A percentile compares a stretch with the other conserved stretches of the same genome.
These are phyloP conservation scores for Pollenia amentaria DNA, from an alignment of 2,888 invertebrate species.

Conservation along the genomic window DNA sequence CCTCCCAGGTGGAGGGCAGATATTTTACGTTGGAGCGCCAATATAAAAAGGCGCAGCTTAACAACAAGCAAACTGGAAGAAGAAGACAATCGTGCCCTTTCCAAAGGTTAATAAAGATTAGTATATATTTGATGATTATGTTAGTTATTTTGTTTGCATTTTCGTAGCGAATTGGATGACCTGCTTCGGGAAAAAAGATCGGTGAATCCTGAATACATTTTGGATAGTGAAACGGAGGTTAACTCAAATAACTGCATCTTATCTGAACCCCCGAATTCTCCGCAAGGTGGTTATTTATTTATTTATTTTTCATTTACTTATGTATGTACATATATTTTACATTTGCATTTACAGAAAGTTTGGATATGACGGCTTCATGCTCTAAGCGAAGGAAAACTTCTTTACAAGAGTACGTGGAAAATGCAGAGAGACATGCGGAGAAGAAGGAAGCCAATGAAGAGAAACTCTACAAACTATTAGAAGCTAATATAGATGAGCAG, in stretches of 20 bases:
- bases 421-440: too few species aligned
- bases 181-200: too few species aligned
- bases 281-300: conserved; percentile 43
- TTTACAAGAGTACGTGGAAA: conserved; percentile 9
- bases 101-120: conserved; percentile 19
- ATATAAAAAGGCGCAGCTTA: conserved; percentile 25
- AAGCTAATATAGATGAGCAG: too few species aligned
- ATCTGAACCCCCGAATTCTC: conserved; percentile 30
- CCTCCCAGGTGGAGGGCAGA: conserved; percentile 31
- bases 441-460: too few species aligned
- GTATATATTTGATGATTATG: conserved; percentile 36
- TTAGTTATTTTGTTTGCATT: conserved; percentile 18
- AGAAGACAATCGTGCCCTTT: conserved; percentile 18
- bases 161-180: too few species aligned
- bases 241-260: conserved; percentile 28
- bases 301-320: conserved; percentile 42
- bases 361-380: conserved; percentile 11
- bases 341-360: conserved; percentile 10
- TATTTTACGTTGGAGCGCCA: conserved; percentile 29
- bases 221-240: too few species aligned
- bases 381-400: neutral
- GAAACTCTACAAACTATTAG: too few species aligned
- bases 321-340: conserved; percentile 16
- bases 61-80: too few species aligned
- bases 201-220: too few species aligned